A percentile compares a stretch with the other conserved stretches of the same genome.
Conservation (phyloP, 1,140 invertebrate species). For the Venturia canescens region DNA sequence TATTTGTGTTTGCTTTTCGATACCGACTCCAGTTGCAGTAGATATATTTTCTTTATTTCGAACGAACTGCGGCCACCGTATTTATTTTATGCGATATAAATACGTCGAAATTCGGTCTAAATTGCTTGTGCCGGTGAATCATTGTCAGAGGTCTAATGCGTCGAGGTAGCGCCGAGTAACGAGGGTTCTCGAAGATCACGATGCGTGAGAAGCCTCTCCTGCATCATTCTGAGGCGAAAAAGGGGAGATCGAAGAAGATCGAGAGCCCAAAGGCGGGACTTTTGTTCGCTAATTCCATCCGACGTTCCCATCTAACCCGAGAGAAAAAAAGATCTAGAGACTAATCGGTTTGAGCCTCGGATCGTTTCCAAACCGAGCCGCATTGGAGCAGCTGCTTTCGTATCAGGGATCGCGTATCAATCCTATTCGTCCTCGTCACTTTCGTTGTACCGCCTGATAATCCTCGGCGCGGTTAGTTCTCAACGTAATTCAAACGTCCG, state of each 20-base stretch:
- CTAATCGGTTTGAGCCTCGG: slow-evolving; percentile 31
- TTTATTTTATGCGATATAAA: no score
- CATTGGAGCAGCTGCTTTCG: no score
- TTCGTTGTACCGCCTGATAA: slow-evolving; percentile 28
- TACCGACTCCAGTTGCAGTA: no score
- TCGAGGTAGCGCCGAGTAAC: no score
- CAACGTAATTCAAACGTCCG: slow-evolving; percentile 7
- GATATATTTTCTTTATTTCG: no score
- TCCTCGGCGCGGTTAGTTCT: not conserved
- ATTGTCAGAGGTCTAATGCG: no score
- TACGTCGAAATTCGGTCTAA: no score
- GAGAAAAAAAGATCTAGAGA: not conserved
- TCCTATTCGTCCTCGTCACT: slow-evolving; percentile 19
- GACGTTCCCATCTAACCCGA: slow-evolving; percentile 12
- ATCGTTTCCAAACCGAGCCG: slow-evolving; percentile 30
- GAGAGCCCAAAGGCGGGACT: not conserved
- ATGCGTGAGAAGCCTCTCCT: not conserved
- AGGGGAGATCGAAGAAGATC: not conserved
- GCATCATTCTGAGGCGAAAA: slow-evolving; percentile 10
- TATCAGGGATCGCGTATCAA: no score
- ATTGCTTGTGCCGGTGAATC: no score
- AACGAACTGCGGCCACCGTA: no score
- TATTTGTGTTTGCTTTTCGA: no score
- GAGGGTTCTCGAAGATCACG: no score
- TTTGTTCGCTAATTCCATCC: slow-evolving; percentile 23